Evolutionary conservation across 2,113 vertebrate genomes (phyloP).

Genomic region (Epinephelus moara): DNA sequence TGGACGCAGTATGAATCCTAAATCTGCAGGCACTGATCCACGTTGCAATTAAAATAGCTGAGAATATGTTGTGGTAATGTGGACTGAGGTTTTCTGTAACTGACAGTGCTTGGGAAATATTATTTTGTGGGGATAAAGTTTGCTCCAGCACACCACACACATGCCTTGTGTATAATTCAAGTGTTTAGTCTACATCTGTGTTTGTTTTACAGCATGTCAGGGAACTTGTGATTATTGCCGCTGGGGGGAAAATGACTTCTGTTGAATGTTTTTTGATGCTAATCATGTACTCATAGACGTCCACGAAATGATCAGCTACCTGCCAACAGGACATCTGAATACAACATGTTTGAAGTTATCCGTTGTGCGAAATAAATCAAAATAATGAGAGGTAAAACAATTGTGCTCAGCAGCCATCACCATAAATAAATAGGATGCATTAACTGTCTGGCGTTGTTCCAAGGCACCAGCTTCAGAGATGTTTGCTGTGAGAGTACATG

Average conservation of each 20-base stretch:
- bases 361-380: background rate
- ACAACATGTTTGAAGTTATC: background rate
- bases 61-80: constrained; percentile 13
- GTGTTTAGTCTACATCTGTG: constrained; percentile 48
- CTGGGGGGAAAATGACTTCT: background rate
- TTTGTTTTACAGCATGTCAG: constrained; percentile 41
- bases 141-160: constrained; percentile 8
- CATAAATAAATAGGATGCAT: background rate
- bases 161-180: constrained; percentile 21
- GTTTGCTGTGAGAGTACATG: constrained; percentile 11
- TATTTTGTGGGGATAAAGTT: constrained; percentile 25
- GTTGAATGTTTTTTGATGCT: background rate
- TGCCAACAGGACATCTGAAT: background rate
- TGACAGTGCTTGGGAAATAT: constrained; percentile 9
- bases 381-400: constrained; percentile 3
- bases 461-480: constrained; percentile 17
- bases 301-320: background rate
- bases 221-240: constrained; percentile 19
- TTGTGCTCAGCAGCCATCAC: background rate
- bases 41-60: constrained; percentile 22
- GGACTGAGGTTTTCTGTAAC: constrained; percentile 32
- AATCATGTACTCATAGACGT: background rate
- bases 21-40: constrained; percentile 2
- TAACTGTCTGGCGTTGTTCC: background rate
- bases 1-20: background rate